These are phyloP conservation scores for Trachelus stipa DNA, from an alignment of 2,888 invertebrate species.

Conservation along the genomic window DNA sequence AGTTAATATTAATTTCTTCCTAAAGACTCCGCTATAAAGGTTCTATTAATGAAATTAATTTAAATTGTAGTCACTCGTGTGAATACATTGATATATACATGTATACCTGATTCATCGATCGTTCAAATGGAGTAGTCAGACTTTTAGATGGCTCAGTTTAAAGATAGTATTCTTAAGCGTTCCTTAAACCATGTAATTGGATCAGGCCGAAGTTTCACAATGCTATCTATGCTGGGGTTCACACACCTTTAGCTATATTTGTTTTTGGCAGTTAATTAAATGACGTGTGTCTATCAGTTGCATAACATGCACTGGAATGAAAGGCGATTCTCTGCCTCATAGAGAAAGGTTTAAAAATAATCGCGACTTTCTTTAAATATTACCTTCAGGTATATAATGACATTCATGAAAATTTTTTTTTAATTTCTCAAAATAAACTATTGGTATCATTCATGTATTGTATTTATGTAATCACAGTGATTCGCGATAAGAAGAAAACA, in stretches of 20 bases:
- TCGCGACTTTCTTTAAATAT: not conserved
- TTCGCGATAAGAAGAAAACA: not conserved
- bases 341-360: not conserved
- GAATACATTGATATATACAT: not conserved
- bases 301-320: constrained; percentile 24
- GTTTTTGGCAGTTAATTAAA: constrained; percentile 55
- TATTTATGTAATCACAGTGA: not conserved
- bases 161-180: constrained; percentile 53
- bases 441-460: not conserved
- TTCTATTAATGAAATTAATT: not conserved
- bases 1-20: not conserved
- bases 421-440: not conserved
- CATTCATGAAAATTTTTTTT: not conserved
- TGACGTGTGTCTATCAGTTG: constrained; percentile 13
- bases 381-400: not conserved
- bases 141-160: constrained; percentile 54
- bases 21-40: not conserved
- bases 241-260: constrained; percentile 55
- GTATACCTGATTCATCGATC: not conserved
- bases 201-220: constrained; percentile 58
- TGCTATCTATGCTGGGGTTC: constrained; percentile 12
- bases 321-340: not conserved
- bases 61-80: not conserved
- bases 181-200: constrained; percentile 49
- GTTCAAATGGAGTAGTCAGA: constrained; percentile 38